A percentile compares a stretch with the other conserved stretches of the same genome.
phyloP scores from a whole-genome alignment of 2,797 vertebrate species.

The Halcyon chelicuti region DNA sequence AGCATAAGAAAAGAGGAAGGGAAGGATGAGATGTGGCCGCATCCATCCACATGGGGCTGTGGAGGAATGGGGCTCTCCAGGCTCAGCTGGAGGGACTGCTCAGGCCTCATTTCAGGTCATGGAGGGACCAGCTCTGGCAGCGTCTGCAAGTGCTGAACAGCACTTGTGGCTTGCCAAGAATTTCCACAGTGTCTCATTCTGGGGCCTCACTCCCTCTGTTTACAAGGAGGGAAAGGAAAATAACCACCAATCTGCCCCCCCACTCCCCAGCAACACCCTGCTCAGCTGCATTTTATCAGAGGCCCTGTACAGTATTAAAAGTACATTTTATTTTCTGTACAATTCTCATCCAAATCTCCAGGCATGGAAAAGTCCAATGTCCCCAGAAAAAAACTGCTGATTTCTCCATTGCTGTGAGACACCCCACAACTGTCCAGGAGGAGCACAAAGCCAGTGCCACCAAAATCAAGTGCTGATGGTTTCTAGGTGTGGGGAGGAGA shows the following conservation, averaged over 20 bases:
- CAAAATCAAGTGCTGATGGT: constrained; percentile 42
- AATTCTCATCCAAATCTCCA: background rate
- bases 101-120: background rate
- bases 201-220: background rate
- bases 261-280: background rate
- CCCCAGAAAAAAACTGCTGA: background rate
- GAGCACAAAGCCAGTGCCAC: background rate
- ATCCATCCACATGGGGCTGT: background rate
- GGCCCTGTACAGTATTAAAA: constrained; percentile 35
- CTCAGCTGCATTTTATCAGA: background rate
- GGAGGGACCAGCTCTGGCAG: background rate
- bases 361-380: background rate
- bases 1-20: background rate
- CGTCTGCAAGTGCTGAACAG: background rate
- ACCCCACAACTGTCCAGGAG: background rate
- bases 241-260: background rate
- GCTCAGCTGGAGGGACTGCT: background rate
- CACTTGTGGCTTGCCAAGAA: background rate
- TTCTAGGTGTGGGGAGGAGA: background rate
- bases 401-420: background rate
- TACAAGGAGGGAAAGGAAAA: background rate
- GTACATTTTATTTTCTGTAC: constrained; percentile 49
- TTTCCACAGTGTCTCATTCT: fast-evolving
- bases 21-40: background rate
- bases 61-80: background rate